Evolutionary conservation across 2,888 invertebrate species (phyloP).

Genomic region (Pheosia tremula): DNA sequence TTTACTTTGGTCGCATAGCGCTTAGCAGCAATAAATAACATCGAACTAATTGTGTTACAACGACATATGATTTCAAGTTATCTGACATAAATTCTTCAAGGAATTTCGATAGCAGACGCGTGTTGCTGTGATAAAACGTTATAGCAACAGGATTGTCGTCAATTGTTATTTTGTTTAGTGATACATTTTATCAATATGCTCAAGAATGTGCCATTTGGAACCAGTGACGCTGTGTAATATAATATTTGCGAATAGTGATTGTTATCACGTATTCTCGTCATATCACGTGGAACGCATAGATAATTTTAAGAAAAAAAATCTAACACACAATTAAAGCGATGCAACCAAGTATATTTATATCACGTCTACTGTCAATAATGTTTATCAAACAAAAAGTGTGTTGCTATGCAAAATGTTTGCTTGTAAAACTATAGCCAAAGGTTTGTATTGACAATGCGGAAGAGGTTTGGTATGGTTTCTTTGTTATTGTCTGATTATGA

Average conservation of each 20-base stretch:
- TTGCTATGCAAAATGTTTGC: not conserved
- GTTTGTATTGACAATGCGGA: conserved; percentile 1
- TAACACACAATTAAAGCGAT: too few species aligned
- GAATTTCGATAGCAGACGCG: conserved; percentile 48
- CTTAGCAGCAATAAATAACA: too few species aligned
- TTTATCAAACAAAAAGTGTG: not conserved
- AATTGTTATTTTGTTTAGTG: conserved; percentile 42
- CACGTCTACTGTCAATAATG: too few species aligned
- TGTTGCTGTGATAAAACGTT: conserved; percentile 43
- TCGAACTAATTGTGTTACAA: conserved; percentile 22
- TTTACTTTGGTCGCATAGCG: not conserved
- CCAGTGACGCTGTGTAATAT: not conserved
- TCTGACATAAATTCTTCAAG: conserved; percentile 47
- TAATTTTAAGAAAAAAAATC: too few species aligned
- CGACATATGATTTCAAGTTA: conserved; percentile 37
- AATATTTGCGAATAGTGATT: conserved; percentile 2
- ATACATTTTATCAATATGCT: conserved; percentile 42
- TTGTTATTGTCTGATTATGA: conserved; percentile 20
- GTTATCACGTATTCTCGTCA: not conserved
- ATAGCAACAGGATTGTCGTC: conserved; percentile 53
- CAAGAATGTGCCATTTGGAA: not conserved
- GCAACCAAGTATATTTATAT: too few species aligned
- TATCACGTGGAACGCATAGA: not conserved
- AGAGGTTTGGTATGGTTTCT: conserved; percentile 18
- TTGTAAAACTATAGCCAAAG: not conserved